Percentiles rank a stretch among this genome's conserved stretches.
These are phyloP conservation scores for Xanthostigma xanthostigma DNA, from an alignment of 2,888 invertebrate species.

Conservation along the genomic window DNA sequence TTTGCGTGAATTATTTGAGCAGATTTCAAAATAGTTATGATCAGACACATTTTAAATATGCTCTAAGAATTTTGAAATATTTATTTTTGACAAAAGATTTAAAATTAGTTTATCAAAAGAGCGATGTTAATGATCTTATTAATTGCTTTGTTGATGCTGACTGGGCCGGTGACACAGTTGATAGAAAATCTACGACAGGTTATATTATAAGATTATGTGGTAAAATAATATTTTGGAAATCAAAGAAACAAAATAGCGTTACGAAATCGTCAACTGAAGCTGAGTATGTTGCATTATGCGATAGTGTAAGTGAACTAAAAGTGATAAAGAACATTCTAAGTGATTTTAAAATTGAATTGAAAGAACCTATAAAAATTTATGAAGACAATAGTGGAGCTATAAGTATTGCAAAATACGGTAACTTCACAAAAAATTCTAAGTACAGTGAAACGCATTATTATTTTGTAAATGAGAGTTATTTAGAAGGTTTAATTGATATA, in stretches of 20 bases:
- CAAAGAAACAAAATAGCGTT: constrained; percentile 18
- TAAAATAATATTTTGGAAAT: constrained; percentile 20
- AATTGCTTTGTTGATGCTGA: constrained; percentile 21
- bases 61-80: constrained; percentile 19
- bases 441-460: too few relatives aligned
- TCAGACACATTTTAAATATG: constrained; percentile 17
- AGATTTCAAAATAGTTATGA: constrained; percentile 21
- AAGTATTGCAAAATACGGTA: too few relatives aligned
- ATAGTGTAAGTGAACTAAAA: too few relatives aligned
- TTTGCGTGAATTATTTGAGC: constrained; percentile 21
- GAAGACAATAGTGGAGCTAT: too few relatives aligned
- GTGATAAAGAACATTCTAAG: too few relatives aligned
- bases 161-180: constrained; percentile 19
- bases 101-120: constrained; percentile 13
- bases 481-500: too few relatives aligned
- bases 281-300: too few relatives aligned
- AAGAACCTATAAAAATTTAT: too few relatives aligned
- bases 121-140: constrained; percentile 10
- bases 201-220: constrained; percentile 21
- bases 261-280: too few relatives aligned
- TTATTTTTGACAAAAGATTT: constrained; percentile 16
- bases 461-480: too few relatives aligned
- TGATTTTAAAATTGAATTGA: too few relatives aligned
- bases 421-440: too few relatives aligned
- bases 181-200: constrained; percentile 16